Base-by-base conservation (phyloP, 2,888 invertebrate species). In the Thumatha senex region DNA sequence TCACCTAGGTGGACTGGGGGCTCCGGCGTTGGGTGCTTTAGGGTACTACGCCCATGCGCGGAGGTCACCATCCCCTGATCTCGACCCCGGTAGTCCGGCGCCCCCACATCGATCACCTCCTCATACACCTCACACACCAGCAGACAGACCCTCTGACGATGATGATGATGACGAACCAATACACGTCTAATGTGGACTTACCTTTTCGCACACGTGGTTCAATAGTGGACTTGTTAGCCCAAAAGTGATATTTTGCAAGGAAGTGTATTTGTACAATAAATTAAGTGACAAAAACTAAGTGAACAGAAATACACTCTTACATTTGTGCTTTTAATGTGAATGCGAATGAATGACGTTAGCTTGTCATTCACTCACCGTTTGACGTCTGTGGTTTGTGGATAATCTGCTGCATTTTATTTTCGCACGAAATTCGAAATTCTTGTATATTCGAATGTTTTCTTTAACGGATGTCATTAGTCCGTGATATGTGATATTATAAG, bases 1-100 rank as follows among this genome's bases (percentile, higher is more conserved):
- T 31, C 94, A 94, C 68, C 84, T 95, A 12, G 93, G 94, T 24
- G 92, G 93, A 9, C 83, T 95, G 12, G 94, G 95, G 10, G 95
- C 94, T 51, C 95, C 96, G 60, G 95, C 93, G 72, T 93, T 95
- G 15, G 82, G 92, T 41, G 84, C 93, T 61, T 74, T 92, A 64
- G 82, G 89, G 70, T 82, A 93, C 86, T 85, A 92, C 78, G 81
- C 92, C 77, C 78, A 92, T 81, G 76, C 89, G 61, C 82, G 89
- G 34, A 86, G 92, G 72, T 72, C 92, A 14, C 92, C 85, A 53
- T 92, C 85, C 36, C 92, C 86, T 13, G 94, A 93, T 84, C 92
- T 80, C 29, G 93, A 94, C 82, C 93, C 94, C 0, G 93, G 94
- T 45, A 93, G 93, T 63, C 92, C 91, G 1, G 82, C 85, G 48